A percentile compares a stretch with the other conserved stretches of the same genome.
These are phyloP conservation scores for Drosophila rellima DNA, from an alignment of 2,888 invertebrate genomes.

Conservation along the genomic window DNA sequence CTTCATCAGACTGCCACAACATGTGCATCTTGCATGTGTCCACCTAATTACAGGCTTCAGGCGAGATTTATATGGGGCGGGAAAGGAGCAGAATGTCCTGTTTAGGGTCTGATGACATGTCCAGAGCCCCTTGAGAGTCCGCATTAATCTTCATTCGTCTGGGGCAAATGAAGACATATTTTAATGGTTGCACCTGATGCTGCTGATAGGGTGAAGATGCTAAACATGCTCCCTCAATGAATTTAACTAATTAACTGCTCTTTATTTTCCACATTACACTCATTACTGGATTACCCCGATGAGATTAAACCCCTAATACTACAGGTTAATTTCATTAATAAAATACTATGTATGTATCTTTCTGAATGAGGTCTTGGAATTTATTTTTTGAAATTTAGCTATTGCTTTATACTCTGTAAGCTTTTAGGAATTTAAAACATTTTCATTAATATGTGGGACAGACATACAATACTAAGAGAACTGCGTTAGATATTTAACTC, in stretches of 20 bases:
- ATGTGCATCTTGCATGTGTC: slow-evolving; percentile 34
- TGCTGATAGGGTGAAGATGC: slow-evolving; percentile 7
- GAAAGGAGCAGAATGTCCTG: not conserved
- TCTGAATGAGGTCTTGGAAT: not conserved
- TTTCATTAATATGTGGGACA: too few species aligned
- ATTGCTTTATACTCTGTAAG: not conserved
- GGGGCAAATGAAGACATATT: slow-evolving; percentile 62
- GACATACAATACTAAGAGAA: too few species aligned
- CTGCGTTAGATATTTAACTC: too few species aligned
- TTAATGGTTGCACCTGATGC: slow-evolving; percentile 11
- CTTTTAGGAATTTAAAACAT: not conserved
- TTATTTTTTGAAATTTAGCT: too few species aligned
- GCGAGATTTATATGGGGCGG: slow-evolving; percentile 20
- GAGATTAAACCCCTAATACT: not conserved
- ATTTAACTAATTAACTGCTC: slow-evolving; percentile 32
- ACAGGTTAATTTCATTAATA: not conserved
- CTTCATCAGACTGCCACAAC: slow-evolving; percentile 30
- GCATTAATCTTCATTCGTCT: slow-evolving; percentile 71
- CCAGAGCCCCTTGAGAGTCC: slow-evolving; percentile 25
- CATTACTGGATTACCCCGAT: not conserved
- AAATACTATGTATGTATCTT: not conserved
- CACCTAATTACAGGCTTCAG: slow-evolving; percentile 37
- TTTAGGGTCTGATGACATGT: slow-evolving; percentile 30
- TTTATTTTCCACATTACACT: slow-evolving; percentile 5
- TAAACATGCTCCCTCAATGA: not conserved